A percentile compares a stretch with the other conserved stretches of the same genome.
Conservation (phyloP, 2,888 invertebrate species). For the Ophion slaviceki region DNA sequence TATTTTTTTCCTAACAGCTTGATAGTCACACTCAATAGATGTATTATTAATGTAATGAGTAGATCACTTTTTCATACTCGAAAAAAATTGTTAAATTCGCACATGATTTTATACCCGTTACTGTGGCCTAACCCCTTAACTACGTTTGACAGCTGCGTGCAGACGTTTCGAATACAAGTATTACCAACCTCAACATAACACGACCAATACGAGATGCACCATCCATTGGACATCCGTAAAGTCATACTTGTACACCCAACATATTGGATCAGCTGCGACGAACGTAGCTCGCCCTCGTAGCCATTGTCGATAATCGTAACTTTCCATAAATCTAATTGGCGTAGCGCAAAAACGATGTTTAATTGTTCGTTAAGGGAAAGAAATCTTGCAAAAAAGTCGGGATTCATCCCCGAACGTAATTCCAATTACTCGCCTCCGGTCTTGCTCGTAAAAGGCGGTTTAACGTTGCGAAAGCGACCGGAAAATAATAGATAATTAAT, state of each 20-base stretch:
- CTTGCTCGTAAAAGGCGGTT: background rate
- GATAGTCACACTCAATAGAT: too few species aligned
- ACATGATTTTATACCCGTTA: too few species aligned
- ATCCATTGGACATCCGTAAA: too few species aligned
- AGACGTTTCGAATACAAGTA: too few species aligned
- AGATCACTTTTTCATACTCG: too few species aligned
- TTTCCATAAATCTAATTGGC: background rate
- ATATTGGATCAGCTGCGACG: background rate
- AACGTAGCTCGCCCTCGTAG: background rate
- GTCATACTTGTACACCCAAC: background rate
- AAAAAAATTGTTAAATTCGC: too few species aligned
- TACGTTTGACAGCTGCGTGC: too few species aligned
- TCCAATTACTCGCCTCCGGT: background rate
- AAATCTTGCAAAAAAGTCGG: constrained; percentile 20
- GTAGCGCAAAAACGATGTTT: background rate
- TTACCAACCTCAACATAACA: too few species aligned
- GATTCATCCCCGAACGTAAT: constrained; percentile 15
- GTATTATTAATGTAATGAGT: too few species aligned
- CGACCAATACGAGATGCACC: too few species aligned
- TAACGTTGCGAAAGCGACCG: constrained; percentile 48
- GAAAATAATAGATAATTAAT: constrained; percentile 66
- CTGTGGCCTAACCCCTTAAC: too few species aligned
- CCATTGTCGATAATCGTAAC: background rate
- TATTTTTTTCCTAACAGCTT: too few species aligned
- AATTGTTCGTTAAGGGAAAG: constrained; percentile 13